Base-by-base conservation (phyloP, 2,797 vertebrate species). In the Hydrophis major region DNA sequence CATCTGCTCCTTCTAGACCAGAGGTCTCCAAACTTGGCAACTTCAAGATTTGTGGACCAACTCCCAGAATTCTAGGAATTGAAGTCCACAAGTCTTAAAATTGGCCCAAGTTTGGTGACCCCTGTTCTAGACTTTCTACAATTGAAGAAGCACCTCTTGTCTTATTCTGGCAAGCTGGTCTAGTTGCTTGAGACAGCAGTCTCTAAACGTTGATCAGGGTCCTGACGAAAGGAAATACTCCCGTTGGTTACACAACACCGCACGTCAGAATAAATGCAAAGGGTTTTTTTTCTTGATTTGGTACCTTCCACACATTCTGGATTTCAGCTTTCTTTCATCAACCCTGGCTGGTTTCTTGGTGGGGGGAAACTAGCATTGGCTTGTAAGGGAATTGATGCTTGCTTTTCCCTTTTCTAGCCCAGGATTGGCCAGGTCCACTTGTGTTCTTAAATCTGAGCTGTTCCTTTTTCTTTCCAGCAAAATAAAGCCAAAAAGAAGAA, bases 401-500 rank as follows among this genome's bases (percentile, higher is more conserved):
- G 11, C 4, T 10, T 59, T 56, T 69, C 20, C 16, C 28, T 37
- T 28, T 20, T 28, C 27, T n/a, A 3, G 1, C 27, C 13, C 10
- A 22, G 61, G 25, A 53, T 6, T 28, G 32, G 20, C 3, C 3
- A 25, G 47, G n/a, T 32, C 59, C 0, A 47, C 2, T 83, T 25
- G 18, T 7, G 16, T 89, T 47, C 25, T 5, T 94, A 6, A 94
- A 11, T 8, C 4, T 0, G 12, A n/a, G 50, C 93, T 0, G 32
- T 28, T 87, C 2, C 69, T 86, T 96, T 25, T 93, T 94, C 92
- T 93, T 93, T 92, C 89, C 95, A 99, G 98, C 99, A 99, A 98
- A 99, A 98, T 95, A 98, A 98, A 97, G 97, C 98, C 98, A 99
- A 99, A 98, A 99, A 99, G 98, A 99, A 99, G 98, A 99, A 99